Evolutionary conservation across 2,797 vertebrate genomes (phyloP).

Genomic region (Chloroceryle inda): DNA sequence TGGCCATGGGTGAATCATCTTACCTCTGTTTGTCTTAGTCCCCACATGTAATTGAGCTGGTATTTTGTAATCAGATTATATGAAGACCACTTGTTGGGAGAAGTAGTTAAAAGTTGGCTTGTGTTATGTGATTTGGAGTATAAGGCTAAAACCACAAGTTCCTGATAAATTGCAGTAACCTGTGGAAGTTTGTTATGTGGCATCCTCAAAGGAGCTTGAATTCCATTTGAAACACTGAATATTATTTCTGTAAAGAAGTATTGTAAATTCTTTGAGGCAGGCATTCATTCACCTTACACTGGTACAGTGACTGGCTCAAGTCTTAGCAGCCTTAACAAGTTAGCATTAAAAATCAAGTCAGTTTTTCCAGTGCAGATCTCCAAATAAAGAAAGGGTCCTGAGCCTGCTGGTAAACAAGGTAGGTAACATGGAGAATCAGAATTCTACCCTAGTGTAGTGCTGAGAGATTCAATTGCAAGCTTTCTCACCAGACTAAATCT

Average conservation of each 20-base stretch:
- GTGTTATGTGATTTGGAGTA: not conserved
- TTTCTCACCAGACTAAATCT: not conserved
- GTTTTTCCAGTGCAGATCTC: not conserved
- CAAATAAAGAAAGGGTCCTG: not conserved
- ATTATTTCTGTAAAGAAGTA: not conserved
- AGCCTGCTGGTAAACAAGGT: not conserved
- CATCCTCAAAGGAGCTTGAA: not conserved
- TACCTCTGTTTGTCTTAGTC: not conserved
- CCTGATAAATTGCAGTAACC: not conserved
- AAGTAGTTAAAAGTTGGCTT: not conserved
- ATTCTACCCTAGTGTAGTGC: not conserved
- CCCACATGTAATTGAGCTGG: fast-evolving
- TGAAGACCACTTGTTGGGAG: not conserved
- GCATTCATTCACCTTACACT: not conserved
- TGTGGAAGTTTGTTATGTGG: not conserved
- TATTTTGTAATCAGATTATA: not conserved
- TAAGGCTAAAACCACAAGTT: not conserved
- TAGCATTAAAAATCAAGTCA: not conserved
- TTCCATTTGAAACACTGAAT: not conserved
- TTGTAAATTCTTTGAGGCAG: not conserved
- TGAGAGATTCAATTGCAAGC: not conserved
- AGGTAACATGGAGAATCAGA: fast-evolving
- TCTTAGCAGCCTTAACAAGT: not conserved
- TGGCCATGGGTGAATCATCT: not conserved
- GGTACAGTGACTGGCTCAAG: not conserved